Base-by-base conservation (phyloP, 1,140 invertebrate species). In the Nasonia longicornis region DNA sequence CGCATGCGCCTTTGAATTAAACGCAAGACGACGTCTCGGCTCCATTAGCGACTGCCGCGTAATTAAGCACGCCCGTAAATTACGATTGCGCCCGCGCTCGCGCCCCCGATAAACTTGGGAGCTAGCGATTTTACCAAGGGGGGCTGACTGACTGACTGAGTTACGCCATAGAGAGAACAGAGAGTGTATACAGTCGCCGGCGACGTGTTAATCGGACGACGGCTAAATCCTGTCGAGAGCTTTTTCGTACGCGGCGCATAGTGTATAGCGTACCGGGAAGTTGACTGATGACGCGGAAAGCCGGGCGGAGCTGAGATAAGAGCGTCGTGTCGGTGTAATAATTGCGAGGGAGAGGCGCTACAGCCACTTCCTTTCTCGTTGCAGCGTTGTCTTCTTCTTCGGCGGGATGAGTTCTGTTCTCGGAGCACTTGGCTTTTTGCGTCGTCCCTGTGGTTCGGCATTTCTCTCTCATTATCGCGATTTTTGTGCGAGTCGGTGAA, bases 1-100 rank as follows among this genome's bases (percentile, higher is more conserved):
- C 69, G 70, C 75, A 64, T 72, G 75, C 81, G 66, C 80, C 77
- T 77, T 84, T 83, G 84, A 85, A 86, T 86, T 86, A 85, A 86
- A 85, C 84, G 20, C 52, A 58, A 20, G 20, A 82, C 82, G 83
- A 78, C 79, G 83, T 80, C 85, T 79, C 73, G 70, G 72, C 83
- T 85, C 84, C 86, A 87, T 87, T 87, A 87, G 84, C 84, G 84
- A 84, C 82, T 83, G 69, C 80, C 79, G 84, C 79, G 85, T 87
- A 87, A 86, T 87, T 87, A 87, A 87, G 78, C 84, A 76, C 77
- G 26, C 75, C 83, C 81, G 84, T 86, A 84, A 87, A 87, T 87
- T 84, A 83, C 84, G 79, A 84, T 83, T 85, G 79, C 85, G 85
- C 83, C 73, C 14, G 20, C 14, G 16, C 52, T 1, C 52, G 1